Base-by-base conservation (phyloP, 2,888 invertebrate species). In the Eupsilia transversa region DNA sequence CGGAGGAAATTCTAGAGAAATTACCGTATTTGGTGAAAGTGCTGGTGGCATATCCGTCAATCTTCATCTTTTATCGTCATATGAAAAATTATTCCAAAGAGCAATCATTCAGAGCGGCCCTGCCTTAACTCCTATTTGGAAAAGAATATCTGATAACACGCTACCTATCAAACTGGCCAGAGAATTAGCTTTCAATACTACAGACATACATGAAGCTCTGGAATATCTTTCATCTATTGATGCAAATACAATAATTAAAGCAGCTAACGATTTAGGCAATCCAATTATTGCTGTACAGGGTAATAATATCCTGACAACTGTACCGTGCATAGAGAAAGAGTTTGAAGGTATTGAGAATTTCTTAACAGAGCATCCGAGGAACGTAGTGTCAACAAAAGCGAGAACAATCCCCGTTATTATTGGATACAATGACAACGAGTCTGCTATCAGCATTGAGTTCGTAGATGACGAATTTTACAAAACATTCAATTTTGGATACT, bases 21-120 rank as follows among this genome's bases (percentile, higher is more conserved):
- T 85, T 2, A 91, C 91, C 0, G 43, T 89, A 1, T 87, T 89
- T 64, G 92, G 92, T 0, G 81, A 89, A 43, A 90, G 90, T 74
- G 88, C 91, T 43, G 92, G 91, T 7, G 88, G 81, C 3, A 67
- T 78, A 20, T 87, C 90, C 1, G 69, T 84, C 1, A 77, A 75
- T 43, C 68, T 84, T 10, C 84, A 84, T 57, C 35, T 84, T 23
- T 49, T 73, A 2, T 82, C 80, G 0, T 54, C 54, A 12, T 61
- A 76, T 12, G 85, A 85, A 65, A 84, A 73, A n/a, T 61, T 84
- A 30, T 85, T 80, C n/a, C 12, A 80, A 4, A 64, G 56, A 75
- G 84, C 72, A 14, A 82, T 85, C 0, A 82, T 85, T 17, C 80
- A 85, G 20, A 84, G 84, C 12, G 84, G 84, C 1, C 27, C 84